A percentile compares a stretch with the other conserved stretches of the same genome.
Evolutionary conservation across 1,140 invertebrate genomes (phyloP).

Genomic region (Sweltsa coloradensis): DNA sequence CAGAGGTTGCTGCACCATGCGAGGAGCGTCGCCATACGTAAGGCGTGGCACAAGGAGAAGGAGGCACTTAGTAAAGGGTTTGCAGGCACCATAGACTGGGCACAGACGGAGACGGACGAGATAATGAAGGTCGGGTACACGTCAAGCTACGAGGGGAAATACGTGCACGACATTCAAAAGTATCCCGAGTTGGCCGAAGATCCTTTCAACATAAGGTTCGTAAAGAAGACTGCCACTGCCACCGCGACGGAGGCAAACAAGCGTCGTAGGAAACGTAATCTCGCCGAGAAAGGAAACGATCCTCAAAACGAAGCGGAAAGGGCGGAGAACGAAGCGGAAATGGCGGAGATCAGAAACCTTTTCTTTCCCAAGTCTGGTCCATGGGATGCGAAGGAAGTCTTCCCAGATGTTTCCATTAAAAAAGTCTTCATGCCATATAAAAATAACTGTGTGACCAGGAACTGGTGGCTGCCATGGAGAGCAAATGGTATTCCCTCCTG

Average conservation of each 20-base stretch:
- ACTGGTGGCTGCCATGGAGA: too few relatives aligned
- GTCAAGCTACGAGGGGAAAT: constrained; percentile 76
- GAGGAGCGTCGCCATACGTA: constrained; percentile 67
- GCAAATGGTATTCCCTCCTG: too few relatives aligned
- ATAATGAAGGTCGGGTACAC: constrained; percentile 71
- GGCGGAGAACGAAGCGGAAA: too few relatives aligned
- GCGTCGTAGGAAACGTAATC: not conserved
- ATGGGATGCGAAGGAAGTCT: too few relatives aligned
- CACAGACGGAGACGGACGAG: constrained; percentile 66
- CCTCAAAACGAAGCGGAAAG: too few relatives aligned
- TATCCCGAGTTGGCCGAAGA: constrained; percentile 91
- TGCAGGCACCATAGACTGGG: constrained; percentile 49
- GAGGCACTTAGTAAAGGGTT: constrained; percentile 68
- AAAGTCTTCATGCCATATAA: too few relatives aligned
- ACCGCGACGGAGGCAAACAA: constrained; percentile 6
- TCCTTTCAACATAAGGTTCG: constrained; percentile 84
- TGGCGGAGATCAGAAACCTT: too few relatives aligned
- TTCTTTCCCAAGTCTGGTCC: too few relatives aligned
- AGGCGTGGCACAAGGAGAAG: constrained; percentile 84
- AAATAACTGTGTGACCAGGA: too few relatives aligned
- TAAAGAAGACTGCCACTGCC: constrained; percentile 44
- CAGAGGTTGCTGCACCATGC: constrained; percentile 79
- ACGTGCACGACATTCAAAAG: constrained; percentile 74
- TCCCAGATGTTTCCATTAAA: too few relatives aligned
- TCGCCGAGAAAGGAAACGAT: too few relatives aligned